Conservation (phyloP, 1,140 invertebrate genomes). For the Caenorhabditis tropicalis region DNA sequence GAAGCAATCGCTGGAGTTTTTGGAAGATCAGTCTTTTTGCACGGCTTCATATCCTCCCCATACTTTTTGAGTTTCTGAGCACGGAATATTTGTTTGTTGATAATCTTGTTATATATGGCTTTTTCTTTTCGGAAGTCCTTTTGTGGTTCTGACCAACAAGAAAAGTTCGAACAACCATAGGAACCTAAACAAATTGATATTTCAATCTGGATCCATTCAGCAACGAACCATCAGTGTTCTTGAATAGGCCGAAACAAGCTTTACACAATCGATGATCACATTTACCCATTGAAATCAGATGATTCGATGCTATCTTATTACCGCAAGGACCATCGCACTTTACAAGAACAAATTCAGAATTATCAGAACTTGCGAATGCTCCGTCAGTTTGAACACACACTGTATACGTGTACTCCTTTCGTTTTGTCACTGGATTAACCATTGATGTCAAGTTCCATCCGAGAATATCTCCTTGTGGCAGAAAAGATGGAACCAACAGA, state of each 20-base stretch:
- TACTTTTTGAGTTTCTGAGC: constrained; percentile 6
- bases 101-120: constrained; percentile 8
- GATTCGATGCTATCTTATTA: not conserved
- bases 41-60: constrained; percentile 10
- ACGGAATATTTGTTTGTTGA: constrained; percentile 10
- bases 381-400: constrained; percentile 25
- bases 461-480: not conserved
- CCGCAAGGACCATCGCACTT: constrained; percentile 31
- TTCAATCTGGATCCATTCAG: not conserved
- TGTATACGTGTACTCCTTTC: not conserved
- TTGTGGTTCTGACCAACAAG: constrained; percentile 16
- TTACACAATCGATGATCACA: constrained; percentile 19
- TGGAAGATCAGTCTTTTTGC: not conserved
- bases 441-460: constrained; percentile 5
- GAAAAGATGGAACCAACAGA: not conserved
- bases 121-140: not conserved
- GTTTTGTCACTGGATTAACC: constrained; percentile 14
- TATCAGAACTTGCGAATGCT: not conserved
- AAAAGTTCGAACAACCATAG: constrained; percentile 16
- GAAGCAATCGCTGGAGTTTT: not conserved
- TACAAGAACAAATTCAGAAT: not conserved
- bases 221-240: constrained; percentile 12
- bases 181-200: not conserved
- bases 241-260: constrained; percentile 1
- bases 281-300: constrained; percentile 12